These are phyloP conservation scores for Habrosyne pyritoides DNA, from an alignment of 2,888 invertebrate genomes.

Conservation along the genomic window DNA sequence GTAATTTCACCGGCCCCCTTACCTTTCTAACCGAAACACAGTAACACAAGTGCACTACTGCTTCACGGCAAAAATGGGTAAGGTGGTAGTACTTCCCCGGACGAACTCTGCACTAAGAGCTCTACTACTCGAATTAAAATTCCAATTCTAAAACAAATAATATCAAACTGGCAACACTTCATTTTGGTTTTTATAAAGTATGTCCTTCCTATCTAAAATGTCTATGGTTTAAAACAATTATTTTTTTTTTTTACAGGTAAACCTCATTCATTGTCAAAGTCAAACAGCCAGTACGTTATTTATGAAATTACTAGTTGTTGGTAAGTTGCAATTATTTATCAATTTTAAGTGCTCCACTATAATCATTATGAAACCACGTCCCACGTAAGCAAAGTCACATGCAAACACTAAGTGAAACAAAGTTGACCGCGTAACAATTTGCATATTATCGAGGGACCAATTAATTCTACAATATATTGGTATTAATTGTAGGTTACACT, in stretches of 20 bases:
- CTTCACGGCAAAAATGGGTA: too few relatives aligned
- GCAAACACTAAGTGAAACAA: constrained; percentile 27
- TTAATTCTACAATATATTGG: constrained; percentile 70
- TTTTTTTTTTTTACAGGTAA: not conserved
- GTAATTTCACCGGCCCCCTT: too few relatives aligned
- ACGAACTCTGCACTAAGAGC: too few relatives aligned
- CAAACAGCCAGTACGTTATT: not conserved
- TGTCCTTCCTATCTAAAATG: not conserved
- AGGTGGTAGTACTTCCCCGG: too few relatives aligned
- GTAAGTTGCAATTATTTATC: not conserved
- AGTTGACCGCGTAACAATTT: constrained; percentile 52
- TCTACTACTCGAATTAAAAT: too few relatives aligned
- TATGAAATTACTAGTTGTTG: not conserved
- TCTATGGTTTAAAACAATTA: not conserved
- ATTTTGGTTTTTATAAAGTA: too few relatives aligned
- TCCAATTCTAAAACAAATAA: too few relatives aligned
- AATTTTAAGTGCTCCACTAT: not conserved
- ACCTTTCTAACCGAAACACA: too few relatives aligned
- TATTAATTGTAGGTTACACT: constrained; percentile 50
- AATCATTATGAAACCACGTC: not conserved
- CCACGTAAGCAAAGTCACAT: constrained; percentile 1
- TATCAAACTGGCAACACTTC: too few relatives aligned
- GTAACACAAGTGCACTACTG: too few relatives aligned
- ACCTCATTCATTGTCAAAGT: not conserved
- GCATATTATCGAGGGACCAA: constrained; percentile 69